Percentiles rank a stretch among this genome's conserved stretches.
phyloP scores from a whole-genome alignment of 53 echinoderm and acorn worm species.

The Hippasteria phrygiana region DNA sequence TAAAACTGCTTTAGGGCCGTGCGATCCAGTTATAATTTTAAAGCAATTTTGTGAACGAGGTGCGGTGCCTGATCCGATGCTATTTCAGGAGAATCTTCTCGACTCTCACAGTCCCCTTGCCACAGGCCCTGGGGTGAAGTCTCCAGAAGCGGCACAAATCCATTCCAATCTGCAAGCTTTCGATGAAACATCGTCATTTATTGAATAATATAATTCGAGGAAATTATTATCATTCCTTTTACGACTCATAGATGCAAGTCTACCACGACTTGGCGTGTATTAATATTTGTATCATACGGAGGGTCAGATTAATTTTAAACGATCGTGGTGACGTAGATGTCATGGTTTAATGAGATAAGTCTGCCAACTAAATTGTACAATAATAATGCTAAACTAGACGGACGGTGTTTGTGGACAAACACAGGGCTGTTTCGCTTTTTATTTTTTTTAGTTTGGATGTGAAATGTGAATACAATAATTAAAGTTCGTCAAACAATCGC shows the following conservation, averaged over 20 bases:
- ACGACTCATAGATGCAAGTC: not conserved
- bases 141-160: not conserved
- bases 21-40: conserved; percentile 46
- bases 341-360: too few relatives aligned
- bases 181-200: not conserved
- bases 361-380: too few relatives aligned
- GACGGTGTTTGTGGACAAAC: too few relatives aligned
- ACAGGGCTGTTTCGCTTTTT: too few relatives aligned
- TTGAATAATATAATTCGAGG: not conserved
- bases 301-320: too few relatives aligned
- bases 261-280: not conserved
- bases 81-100: not conserved
- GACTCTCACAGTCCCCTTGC: not conserved
- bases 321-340: too few relatives aligned
- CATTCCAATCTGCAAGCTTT: not conserved
- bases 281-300: too few relatives aligned
- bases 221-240: not conserved
- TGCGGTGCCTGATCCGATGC: not conserved
- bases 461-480: too few relatives aligned
- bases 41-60: conserved; percentile 13
- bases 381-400: too few relatives aligned
- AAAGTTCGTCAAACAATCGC: too few relatives aligned
- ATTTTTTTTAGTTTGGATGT: too few relatives aligned
- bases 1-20: not conserved
- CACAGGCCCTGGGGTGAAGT: not conserved